These are phyloP conservation scores for Zaprionus lachaisei DNA, from an alignment of 1,140 invertebrate species.

Conservation along the genomic window DNA sequence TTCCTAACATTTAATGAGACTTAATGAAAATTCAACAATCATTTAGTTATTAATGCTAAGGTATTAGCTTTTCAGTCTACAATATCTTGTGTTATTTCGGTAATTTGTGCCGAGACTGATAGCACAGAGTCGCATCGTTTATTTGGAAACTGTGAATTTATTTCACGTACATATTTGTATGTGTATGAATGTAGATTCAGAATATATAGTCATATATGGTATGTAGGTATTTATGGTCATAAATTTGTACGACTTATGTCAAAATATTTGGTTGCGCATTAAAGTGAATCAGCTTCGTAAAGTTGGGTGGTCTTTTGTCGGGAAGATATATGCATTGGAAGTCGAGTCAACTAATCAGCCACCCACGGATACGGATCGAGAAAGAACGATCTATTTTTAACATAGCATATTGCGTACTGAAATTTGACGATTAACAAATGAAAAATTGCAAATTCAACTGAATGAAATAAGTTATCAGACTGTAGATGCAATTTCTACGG, in stretches of 20 bases:
- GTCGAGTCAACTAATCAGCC: conserved; percentile 5
- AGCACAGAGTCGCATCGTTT: conserved; percentile 23
- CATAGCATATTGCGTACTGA: background rate
- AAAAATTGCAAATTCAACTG: background rate
- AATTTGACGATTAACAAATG: background rate
- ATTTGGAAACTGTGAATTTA: conserved; percentile 14
- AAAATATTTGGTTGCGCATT: conserved; percentile 51
- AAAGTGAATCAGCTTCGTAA: conserved; percentile 25
- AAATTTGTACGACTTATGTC: conserved; percentile 33
- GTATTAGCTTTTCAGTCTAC: background rate
- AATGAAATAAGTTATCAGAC: background rate
- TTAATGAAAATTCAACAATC: background rate
- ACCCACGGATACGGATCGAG: conserved; percentile 3
- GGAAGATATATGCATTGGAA: background rate
- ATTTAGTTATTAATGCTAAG: background rate
- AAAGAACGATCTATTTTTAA: conserved; percentile 13
- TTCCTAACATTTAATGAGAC: background rate
- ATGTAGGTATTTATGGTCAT: conserved; percentile 22
- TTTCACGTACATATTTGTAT: background rate
- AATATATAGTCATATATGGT: conserved; percentile 15
- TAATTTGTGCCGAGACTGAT: conserved; percentile 41
- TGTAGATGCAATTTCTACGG: background rate
- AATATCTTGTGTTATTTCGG: background rate
- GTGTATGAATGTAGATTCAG: background rate
- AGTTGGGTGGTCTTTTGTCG: conserved; percentile 25